phyloP scores from a whole-genome alignment of 2,797 vertebrate genomes.

The Acanthornis magna region DNA sequence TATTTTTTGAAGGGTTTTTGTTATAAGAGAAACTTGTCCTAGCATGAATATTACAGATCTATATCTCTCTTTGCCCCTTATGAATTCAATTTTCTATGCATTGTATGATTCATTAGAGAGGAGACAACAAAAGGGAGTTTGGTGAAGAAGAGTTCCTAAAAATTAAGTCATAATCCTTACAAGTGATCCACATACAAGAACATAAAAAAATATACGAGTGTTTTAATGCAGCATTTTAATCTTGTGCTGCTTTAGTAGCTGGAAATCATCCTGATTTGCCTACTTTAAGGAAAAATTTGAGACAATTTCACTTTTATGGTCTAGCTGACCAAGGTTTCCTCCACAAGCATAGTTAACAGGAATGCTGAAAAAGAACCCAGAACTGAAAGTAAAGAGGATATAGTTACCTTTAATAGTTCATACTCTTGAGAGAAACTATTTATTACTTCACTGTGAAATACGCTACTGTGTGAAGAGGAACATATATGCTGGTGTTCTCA shows the following conservation, averaged over 20 bases:
- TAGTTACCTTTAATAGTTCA: neutral
- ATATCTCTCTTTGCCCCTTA: neutral
- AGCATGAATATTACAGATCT: neutral
- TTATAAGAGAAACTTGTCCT: neutral
- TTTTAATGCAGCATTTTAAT: neutral
- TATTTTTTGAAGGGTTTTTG: neutral
- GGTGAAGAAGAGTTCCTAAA: neutral
- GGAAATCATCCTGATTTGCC: neutral
- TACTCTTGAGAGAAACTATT: neutral
- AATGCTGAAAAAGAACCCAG: neutral
- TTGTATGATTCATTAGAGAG: neutral
- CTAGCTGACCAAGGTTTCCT: neutral
- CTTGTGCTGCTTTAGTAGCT: neutral
- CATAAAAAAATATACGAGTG: neutral
- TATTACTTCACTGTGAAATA: neutral
- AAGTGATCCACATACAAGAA: neutral
- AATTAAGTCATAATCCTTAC: neutral
- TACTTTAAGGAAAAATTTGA: neutral
- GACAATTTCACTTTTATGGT: neutral
- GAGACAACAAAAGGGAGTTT: neutral
- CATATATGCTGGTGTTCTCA: neutral
- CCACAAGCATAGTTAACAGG: neutral
- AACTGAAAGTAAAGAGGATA: neutral
- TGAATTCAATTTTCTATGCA: neutral
- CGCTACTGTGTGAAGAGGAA: neutral